Base-by-base conservation (phyloP, 2,888 invertebrate genomes). In the Troglohyphantes excavatus region DNA sequence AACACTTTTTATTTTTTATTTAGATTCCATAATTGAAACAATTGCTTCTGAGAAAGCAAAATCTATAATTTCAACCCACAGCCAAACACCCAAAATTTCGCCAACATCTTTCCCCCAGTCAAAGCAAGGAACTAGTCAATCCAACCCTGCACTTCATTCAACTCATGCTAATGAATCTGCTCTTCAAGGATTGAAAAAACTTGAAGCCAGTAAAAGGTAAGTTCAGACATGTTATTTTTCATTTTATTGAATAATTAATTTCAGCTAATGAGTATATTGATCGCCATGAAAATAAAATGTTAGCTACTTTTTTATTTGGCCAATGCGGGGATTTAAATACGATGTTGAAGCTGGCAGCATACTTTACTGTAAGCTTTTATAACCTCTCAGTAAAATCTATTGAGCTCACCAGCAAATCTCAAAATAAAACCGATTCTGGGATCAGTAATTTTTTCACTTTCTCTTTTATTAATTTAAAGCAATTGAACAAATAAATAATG, bases 141-240 rank as follows among this genome's bases (percentile, higher is more conserved):
- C 70, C 19, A 82, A 21, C 27, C 26, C 33, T 2, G 59, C 82
- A 33, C 39, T 82, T 46, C n/a, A 81, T 81, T 81, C 90, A 59
- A 79, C 17, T 70, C 33, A 76, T 29, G 81, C 90, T 27, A 43
- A 39, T n/a, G 90, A 90, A 78, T 68, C 79, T 27, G 70, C 78
- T 27, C 83, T 92, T 43, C 92, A 93, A 86, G 93, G 93, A 79
- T 92, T 93, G 67, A 93, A 93, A 91, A 93, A 93, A 86, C 90
- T 93, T 27, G 92, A 93, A 89, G 83, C 87, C 11, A 92, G 91
- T 67, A 92, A 92, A 91, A 81, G 91, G 91, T 91, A 61, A 63
- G 68, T n/a, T n/a, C n/a, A n/a, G n/a, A n/a, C n/a, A 63, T 33
- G 2, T 65, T 23, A 6, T 17, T 11, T 13, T 53, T 53, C 53